Evolutionary conservation across 2,888 invertebrate species (phyloP), one percentile per base, ranked within the genome.

Genomic region (Brachyptera putata): DNA sequence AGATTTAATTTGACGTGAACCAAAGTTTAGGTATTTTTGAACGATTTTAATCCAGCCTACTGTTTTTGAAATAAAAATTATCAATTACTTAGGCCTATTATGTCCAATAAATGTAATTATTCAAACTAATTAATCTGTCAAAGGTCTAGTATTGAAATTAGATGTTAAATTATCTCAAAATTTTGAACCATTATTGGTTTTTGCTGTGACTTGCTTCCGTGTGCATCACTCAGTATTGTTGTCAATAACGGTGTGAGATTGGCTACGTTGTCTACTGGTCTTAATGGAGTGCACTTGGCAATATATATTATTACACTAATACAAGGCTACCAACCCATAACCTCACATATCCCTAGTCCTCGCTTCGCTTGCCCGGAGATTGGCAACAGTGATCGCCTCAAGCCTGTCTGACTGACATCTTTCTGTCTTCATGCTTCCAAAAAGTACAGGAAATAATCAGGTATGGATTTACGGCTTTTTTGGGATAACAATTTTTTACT

Each of bases 381-480:
- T 58, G 63, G 58, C 55, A 55, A 57, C 60, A 43, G 58, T 37
- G 49, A 56, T n/a, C 48, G 46, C 43, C 56, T 48, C 57, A 57
- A 49, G 41, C 57, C 58, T 50, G 56, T 50, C 59, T 62, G 63
- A 61, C 56, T 22, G 62, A 60, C 65, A 61, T 64, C 63, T 64
- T 65, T 65, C 53, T 65, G 59, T 64, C 65, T 64, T 63, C 65
- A 64, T 62, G 64, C 65, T 63, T 64, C 60, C 58, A 58, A 60
- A n/a, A n/a, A n/a, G 49, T 18, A 24, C 55, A 60, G 63, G 63
- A 56, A 61, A 57, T 63, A 46, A 58, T 61, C 65, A 65, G 66
- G 64, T 64, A 66, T 63, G 61, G 56, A 61, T 56, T 62, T 61
- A 4, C 46, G 18, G 9, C 18, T 22, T 63, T 63, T 64, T 60